These are phyloP conservation scores for Homalodisca vitripennis DNA, from an alignment of 1,140 invertebrate species.

Conservation along the genomic window DNA sequence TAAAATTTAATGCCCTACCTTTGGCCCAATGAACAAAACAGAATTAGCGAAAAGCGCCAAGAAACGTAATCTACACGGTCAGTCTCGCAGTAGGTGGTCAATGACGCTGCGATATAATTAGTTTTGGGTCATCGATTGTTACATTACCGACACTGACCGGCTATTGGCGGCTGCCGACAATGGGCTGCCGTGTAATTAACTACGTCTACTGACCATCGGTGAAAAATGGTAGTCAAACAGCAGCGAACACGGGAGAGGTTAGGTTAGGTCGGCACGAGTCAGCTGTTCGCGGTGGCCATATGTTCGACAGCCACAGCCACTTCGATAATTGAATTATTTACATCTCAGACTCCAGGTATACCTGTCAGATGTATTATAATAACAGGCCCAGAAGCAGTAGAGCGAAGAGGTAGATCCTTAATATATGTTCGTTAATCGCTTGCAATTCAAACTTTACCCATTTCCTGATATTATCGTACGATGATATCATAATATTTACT, in stretches of 20 bases:
- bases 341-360: too few species aligned
- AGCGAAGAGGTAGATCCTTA: too few species aligned
- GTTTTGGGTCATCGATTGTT: background rate
- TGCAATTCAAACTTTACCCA: too few species aligned
- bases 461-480: too few species aligned
- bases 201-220: background rate
- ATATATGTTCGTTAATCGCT: too few species aligned
- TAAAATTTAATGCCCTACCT: too few species aligned
- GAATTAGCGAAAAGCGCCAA: too few species aligned
- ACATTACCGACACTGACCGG: background rate
- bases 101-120: background rate
- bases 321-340: constrained; percentile 6
- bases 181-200: background rate
- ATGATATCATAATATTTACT: too few species aligned
- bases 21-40: too few species aligned
- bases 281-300: constrained; percentile 1
- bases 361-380: too few species aligned
- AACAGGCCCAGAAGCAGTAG: too few species aligned
- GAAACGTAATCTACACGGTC: background rate
- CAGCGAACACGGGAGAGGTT: background rate
- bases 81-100: constrained; percentile 6
- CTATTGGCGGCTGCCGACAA: constrained; percentile 6
- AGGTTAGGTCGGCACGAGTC: constrained; percentile 5
- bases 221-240: constrained; percentile 6
- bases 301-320: background rate